A percentile compares a stretch with the other conserved stretches of the same genome.
phyloP scores from a whole-genome alignment of 2,797 vertebrate genomes.

The Rhabdophis nuchalis region DNA sequence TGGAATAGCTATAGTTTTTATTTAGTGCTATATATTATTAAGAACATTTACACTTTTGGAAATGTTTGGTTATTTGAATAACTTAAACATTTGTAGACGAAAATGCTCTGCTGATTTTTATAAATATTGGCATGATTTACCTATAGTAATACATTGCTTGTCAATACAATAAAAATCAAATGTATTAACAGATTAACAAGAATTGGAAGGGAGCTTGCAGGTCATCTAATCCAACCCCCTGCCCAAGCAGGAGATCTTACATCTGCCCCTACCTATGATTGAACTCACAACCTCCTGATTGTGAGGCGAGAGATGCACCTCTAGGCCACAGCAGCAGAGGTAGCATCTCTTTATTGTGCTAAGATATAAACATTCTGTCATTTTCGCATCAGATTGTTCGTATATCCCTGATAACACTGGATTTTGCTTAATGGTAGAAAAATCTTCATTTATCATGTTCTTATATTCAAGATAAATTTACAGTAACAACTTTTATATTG shows the following conservation, averaged over 20 bases:
- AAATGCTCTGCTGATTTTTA: background rate
- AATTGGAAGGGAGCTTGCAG: too few species aligned
- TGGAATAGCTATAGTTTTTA: background rate
- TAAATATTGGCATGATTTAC: background rate
- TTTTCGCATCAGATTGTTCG: background rate
- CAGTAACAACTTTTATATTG: background rate
- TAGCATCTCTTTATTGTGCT: background rate
- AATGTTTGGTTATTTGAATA: background rate
- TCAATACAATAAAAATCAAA: background rate
- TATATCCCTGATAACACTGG: background rate
- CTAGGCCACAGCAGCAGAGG: too few species aligned
- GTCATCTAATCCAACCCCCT: too few species aligned
- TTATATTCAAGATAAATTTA: background rate
- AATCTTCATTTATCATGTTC: background rate
- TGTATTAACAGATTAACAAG: too few species aligned
- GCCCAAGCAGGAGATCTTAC: too few species aligned
- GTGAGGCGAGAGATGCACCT: too few species aligned
- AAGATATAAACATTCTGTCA: background rate
- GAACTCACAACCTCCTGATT: too few species aligned
- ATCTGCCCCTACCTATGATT: too few species aligned
- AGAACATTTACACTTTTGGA: background rate
- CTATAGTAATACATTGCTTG: background rate
- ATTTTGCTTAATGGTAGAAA: background rate
- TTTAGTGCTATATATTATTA: background rate
- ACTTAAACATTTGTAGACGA: background rate